phyloP scores from a whole-genome alignment of 2,797 vertebrate genomes.

The Phoebastria nigripes region DNA sequence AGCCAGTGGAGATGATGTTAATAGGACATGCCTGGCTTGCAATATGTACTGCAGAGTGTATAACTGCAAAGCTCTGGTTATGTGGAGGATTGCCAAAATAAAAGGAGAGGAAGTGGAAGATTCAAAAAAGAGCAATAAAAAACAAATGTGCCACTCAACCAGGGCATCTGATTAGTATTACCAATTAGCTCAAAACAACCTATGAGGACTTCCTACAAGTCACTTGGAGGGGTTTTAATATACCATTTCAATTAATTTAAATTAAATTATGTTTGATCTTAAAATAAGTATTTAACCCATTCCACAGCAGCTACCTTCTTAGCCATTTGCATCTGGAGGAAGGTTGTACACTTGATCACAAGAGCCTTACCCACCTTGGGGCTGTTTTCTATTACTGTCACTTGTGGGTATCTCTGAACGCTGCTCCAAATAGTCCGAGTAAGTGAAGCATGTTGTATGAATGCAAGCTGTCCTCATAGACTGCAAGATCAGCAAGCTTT shows the following conservation, averaged over 20 bases:
- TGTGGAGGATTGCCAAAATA: not conserved
- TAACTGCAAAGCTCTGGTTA: not conserved
- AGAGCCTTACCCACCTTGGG: not conserved
- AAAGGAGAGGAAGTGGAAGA: not conserved
- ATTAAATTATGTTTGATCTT: not conserved
- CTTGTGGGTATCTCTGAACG: not conserved
- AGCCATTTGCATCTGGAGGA: not conserved
- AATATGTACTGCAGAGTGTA: not conserved
- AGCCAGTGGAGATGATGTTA: not conserved
- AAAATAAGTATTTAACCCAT: not conserved
- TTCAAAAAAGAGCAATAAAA: not conserved
- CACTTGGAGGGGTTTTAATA: not conserved
- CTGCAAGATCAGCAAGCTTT: conserved; percentile 32
- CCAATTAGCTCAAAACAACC: not conserved
- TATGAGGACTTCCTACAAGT: not conserved
- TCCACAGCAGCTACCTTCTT: not conserved
- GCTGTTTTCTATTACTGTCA: not conserved
- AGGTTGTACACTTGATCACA: not conserved
- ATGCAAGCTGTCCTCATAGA: not conserved
- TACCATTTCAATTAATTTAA: not conserved
- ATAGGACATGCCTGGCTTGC: not conserved
- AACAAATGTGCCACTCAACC: not conserved
- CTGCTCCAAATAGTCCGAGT: not conserved
- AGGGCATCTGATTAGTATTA: not conserved
- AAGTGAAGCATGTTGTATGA: not conserved